Evolutionary conservation across 2,113 vertebrate genomes (phyloP).

Genomic region (Callocephalon fimbriatum): DNA sequence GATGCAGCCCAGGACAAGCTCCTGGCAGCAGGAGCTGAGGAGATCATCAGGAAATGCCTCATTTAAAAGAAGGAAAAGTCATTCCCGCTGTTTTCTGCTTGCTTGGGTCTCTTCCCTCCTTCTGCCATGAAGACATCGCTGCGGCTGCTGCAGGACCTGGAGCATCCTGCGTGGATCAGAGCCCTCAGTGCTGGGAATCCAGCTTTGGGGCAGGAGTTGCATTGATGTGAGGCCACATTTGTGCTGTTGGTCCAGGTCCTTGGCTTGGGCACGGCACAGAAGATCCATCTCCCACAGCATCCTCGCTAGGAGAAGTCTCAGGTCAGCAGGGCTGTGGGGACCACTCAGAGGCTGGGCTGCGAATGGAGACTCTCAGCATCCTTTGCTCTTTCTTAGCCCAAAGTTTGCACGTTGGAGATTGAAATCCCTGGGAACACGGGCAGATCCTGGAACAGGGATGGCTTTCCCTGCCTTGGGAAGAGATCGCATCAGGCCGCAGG

Average conservation of each 20-base stretch:
- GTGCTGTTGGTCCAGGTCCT: not conserved
- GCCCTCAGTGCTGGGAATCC: rapidly evolving
- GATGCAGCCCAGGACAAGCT: not conserved
- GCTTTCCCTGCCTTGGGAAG: not conserved
- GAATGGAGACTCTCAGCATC: not conserved
- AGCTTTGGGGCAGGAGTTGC: not conserved
- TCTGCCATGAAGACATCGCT: not conserved
- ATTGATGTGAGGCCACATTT: rapidly evolving
- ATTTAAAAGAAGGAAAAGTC: not conserved
- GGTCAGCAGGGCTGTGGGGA: not conserved
- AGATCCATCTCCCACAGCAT: rapidly evolving
- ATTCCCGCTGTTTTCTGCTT: rapidly evolving
- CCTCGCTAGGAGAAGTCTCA: rapidly evolving
- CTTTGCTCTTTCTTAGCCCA: too few relatives aligned
- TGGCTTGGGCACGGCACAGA: not conserved
- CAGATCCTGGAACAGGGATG: rapidly evolving
- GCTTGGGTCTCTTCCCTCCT: not conserved
- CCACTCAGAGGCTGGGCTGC: not conserved
- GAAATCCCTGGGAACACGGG: rapidly evolving
- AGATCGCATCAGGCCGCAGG: rapidly evolving
- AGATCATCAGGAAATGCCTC: not conserved
- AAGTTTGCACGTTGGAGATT: rapidly evolving
- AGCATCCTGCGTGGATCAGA: rapidly evolving
- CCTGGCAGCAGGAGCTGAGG: not conserved
- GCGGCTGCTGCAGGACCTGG: not conserved